phyloP scores from a whole-genome alignment of 35 echinoderm and acorn worm genomes.

The Patiria miniata region DNA sequence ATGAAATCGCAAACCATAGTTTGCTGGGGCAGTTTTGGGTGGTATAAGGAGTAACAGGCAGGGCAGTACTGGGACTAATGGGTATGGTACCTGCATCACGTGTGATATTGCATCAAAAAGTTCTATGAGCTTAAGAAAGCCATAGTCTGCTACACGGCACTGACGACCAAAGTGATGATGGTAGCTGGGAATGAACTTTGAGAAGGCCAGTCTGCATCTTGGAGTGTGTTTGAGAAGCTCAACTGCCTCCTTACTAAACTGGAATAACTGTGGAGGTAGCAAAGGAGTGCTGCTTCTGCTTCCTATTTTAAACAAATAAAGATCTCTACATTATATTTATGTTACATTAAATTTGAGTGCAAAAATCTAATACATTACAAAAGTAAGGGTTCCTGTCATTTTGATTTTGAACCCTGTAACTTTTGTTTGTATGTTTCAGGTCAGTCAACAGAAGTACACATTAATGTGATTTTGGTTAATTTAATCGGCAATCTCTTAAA shows the following conservation, averaged over 20 bases:
- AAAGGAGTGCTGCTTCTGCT: conserved; percentile 60
- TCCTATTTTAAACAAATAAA: conserved; percentile 20
- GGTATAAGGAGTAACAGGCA: no score
- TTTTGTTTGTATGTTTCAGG: no score
- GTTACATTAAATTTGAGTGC: not conserved
- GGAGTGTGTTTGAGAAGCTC: conserved; percentile 87
- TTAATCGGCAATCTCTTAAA: no score
- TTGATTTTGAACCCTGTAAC: no score
- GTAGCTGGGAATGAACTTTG: conserved; percentile 90
- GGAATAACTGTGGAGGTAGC: conserved; percentile 73
- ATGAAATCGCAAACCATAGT: no score
- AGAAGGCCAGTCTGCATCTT: conserved; percentile 70
- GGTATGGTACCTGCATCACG: conserved; percentile 81
- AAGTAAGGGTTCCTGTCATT: not conserved
- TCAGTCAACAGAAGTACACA: no score
- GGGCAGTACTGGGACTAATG: no score
- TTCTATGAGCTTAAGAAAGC: conserved; percentile 89
- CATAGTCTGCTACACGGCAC: conserved; percentile 94
- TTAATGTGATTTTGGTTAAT: no score
- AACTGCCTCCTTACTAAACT: conserved; percentile 93
- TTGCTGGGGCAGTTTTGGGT: no score
- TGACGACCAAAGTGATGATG: conserved; percentile 94
- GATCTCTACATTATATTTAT: no score
- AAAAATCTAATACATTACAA: not conserved
- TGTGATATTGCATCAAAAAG: conserved; percentile 93